Base-by-base conservation (phyloP, 2,113 vertebrate genomes). In the Nycticryphes semicollaris region DNA sequence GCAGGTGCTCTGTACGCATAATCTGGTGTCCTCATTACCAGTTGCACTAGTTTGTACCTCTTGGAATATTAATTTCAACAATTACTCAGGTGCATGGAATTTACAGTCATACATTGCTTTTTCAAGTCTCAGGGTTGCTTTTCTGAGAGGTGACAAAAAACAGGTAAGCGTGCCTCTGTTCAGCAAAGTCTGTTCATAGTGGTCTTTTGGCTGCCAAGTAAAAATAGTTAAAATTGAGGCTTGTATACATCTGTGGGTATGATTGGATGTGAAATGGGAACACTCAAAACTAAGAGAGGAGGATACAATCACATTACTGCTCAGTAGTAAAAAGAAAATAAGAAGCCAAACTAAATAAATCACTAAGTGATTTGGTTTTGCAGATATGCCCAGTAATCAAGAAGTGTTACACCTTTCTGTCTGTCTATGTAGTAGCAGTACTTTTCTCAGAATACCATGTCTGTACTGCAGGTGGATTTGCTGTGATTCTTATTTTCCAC, bases 381-480 rank as follows among this genome's bases (percentile, higher is more conserved):
- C 53, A 85, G 41, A 72, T 85, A 48, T 45, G 8, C 10, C 27
- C 13, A 6, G 4, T 79, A 51, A 23, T 53, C 31, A 66, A 35
- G 72, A 63, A 13, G 5, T 35, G 28, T 41, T 70, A 8, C 0
- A 30, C 16, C 27, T 66, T 69, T 67, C 25, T 90, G 15, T 51
- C 35, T 82, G 17, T 33, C 10, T 60, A 9, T 39, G 39, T 39
- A 39, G 39, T 39, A 39, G 39, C 12, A 39, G 27, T 45, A 24
- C 25, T 80, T 84, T 93, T 92, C n/a, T 77, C 86, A 45, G 48
- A 91, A 43, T 33, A 39, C 14, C 18, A 4, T 72, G 47, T 84
- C 56, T 72, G 48, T 62, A 20, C 27, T 79, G 22, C 89, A 94
- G 90, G 88, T 78, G 47, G 43, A 82, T 94, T 96, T 95, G 72